Percentiles rank a stretch among this genome's conserved stretches.
Conservation (phyloP, 53 echinoderm and acorn worm genomes). For the Echinometra lucunter region DNA sequence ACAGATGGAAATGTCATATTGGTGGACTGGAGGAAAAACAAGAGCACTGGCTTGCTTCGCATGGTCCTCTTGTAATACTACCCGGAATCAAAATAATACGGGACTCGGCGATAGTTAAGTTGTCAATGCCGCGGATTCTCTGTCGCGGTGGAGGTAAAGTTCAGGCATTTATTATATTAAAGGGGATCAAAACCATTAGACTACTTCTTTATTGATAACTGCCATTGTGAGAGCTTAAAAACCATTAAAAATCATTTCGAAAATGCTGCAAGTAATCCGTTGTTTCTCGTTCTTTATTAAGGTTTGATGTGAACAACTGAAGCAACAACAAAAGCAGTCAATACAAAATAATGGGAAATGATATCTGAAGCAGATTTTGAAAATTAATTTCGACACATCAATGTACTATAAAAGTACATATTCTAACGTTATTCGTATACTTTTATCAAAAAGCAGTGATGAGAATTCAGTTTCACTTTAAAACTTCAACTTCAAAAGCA, state of each 20-base stretch:
- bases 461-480: not conserved
- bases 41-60: constrained; percentile 25
- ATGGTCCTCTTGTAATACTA: constrained; percentile 56
- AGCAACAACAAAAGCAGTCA: not conserved
- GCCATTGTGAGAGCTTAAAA: not conserved
- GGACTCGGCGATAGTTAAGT: constrained; percentile 67
- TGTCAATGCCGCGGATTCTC: constrained; percentile 64
- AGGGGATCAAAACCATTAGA: constrained; percentile 13
- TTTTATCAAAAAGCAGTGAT: not conserved
- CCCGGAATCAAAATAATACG: constrained; percentile 66
- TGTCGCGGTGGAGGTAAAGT: constrained; percentile 26
- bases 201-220: not conserved
- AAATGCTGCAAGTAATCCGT: not conserved
- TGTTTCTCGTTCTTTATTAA: not conserved
- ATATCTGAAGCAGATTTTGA: not conserved
- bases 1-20: constrained; percentile 69
- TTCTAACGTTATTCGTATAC: not conserved
- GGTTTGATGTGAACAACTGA: not conserved
- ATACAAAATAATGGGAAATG: too few relatives aligned
- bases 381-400: not conserved
- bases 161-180: constrained; percentile 39
- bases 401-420: not conserved
- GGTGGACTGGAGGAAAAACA: constrained; percentile 41
- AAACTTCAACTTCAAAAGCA: too few relatives aligned
- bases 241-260: not conserved